Conservation (phyloP, 1,140 invertebrate genomes). For the Microplitis mediator region DNA sequence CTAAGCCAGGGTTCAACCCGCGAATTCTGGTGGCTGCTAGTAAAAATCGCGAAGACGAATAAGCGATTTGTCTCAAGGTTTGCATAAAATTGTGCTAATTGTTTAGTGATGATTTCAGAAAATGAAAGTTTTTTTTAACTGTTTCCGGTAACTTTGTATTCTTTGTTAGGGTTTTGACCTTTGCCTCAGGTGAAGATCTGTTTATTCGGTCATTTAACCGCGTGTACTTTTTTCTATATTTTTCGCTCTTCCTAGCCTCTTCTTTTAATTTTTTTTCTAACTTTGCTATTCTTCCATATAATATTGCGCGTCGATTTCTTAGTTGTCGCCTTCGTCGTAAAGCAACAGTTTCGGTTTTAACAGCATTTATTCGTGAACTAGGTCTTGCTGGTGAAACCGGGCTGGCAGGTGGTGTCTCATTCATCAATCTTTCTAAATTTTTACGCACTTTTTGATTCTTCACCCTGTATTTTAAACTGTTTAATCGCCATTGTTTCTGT, state of each 20-base stretch:
- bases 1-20: too few relatives aligned
- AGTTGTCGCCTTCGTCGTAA: not conserved
- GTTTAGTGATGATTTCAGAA: not conserved
- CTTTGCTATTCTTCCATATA: not conserved
- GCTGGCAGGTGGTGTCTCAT: not conserved
- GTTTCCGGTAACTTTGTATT: not conserved
- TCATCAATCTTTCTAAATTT: too few relatives aligned
- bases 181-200: not conserved
- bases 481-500: too few relatives aligned
- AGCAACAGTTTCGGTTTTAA: not conserved
- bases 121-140: not conserved
- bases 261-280: constrained; percentile 2
- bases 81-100: not conserved
- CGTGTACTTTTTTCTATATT: not conserved
- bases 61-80: too few relatives aligned
- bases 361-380: not conserved
- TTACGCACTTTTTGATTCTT: too few relatives aligned
- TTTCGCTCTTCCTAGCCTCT: not conserved
- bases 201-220: not conserved
- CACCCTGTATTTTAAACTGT: too few relatives aligned
- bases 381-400: not conserved
- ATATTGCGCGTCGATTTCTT: constrained; percentile 4
- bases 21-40: too few relatives aligned
- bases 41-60: too few relatives aligned
- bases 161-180: not conserved